Conservation (phyloP, 1,140 invertebrate species). For the Drosophila nannoptera region DNA sequence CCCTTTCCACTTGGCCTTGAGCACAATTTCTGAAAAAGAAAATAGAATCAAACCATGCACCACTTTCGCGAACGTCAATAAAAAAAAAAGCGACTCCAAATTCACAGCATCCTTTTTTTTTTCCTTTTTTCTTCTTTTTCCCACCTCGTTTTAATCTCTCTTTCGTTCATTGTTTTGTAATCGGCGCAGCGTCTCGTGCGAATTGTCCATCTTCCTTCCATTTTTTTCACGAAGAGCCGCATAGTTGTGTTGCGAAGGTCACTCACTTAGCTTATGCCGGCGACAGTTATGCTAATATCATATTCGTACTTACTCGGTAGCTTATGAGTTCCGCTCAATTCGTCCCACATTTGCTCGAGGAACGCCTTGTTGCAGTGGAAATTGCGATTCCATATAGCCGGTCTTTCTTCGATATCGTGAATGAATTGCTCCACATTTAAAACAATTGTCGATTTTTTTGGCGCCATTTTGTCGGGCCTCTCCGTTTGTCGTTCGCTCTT, state of each 20-base stretch:
- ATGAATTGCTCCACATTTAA: constrained; percentile 78
- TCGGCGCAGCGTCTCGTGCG: too few relatives aligned
- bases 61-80: not conserved
- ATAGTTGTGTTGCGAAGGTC: constrained; percentile 18
- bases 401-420: constrained; percentile 75
- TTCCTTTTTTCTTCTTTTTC: too few relatives aligned
- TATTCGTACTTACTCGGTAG: constrained; percentile 66
- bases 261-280: not conserved
- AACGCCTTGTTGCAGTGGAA: constrained; percentile 78
- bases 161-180: not conserved
- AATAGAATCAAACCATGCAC: constrained; percentile 6
- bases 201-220: not conserved
- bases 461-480: constrained; percentile 62
- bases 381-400: constrained; percentile 79
- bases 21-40: constrained; percentile 65
- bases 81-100: constrained; percentile 20
- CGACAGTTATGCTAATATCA: not conserved
- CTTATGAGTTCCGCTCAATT: constrained; percentile 70
- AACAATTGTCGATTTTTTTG: constrained; percentile 77
- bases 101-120: constrained; percentile 10
- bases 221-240: not conserved
- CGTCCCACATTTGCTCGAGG: constrained; percentile 78
- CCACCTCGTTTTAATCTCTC: not conserved
- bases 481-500: constrained; percentile 21
- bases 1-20: constrained; percentile 79